Percentiles rank a stretch among this genome's conserved stretches.
Conservation (phyloP, 2,797 vertebrate genomes). For the Champsocephalus esox region DNA sequence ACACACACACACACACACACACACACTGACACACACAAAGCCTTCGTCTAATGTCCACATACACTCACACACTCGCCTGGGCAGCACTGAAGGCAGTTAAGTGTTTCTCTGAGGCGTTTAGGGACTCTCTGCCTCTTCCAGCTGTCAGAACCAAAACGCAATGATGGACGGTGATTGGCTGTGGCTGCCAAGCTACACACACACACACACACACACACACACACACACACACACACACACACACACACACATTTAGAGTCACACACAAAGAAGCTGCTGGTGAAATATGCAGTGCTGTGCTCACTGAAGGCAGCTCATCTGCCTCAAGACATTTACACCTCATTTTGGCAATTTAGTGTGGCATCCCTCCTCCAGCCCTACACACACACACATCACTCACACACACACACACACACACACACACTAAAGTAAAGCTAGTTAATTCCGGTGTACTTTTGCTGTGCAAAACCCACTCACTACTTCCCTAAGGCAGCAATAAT, state of each 20-base stretch:
- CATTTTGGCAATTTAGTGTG: conserved; percentile 73
- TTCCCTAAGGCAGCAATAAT: conserved; percentile 47
- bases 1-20: conserved; percentile 4
- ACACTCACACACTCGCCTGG: conserved; percentile 16
- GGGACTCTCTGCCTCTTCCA: conserved; percentile 73
- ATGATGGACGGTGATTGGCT: conserved; percentile 76
- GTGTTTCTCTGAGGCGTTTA: conserved; percentile 71
- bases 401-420: conserved; percentile 19
- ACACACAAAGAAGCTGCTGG: conserved; percentile 53
- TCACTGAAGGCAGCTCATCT: conserved; percentile 71
- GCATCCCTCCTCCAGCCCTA: conserved; percentile 48
- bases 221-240: conserved; percentile 12
- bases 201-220: conserved; percentile 22
- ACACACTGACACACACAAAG: conserved; percentile 12
- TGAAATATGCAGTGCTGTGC: conserved; percentile 62
- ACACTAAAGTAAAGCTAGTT: conserved; percentile 48
- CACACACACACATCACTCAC: neutral
- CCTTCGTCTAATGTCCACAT: neutral
- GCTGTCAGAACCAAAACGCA: conserved; percentile 73
- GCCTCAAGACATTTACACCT: conserved; percentile 78
- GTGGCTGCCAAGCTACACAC: conserved; percentile 47
- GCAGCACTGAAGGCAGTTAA: conserved; percentile 57
- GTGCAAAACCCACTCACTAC: conserved; percentile 44
- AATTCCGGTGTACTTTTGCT: conserved; percentile 48
- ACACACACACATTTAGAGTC: conserved; percentile 24